A percentile compares a stretch with the other conserved stretches of the same genome.
Conservation (phyloP, 2,888 invertebrate genomes). For the Drosophila atripex region DNA sequence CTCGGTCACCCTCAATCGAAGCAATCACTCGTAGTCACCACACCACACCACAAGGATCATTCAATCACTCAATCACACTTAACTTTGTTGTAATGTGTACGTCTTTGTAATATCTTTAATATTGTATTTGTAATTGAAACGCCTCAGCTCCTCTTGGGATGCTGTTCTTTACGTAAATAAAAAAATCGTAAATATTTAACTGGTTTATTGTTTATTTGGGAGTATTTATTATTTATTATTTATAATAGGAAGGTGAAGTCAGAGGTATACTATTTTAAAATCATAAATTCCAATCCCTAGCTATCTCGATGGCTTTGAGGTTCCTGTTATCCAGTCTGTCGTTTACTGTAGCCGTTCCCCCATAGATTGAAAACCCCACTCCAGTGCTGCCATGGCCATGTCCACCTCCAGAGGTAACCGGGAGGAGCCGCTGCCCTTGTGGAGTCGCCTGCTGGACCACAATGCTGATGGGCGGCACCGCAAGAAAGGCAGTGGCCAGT, state of each 20-base stretch:
- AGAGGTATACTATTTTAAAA: too few species aligned
- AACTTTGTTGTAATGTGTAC: constrained; percentile 52
- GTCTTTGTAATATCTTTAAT: constrained; percentile 67
- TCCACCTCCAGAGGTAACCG: neutral
- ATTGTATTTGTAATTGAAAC: constrained; percentile 64
- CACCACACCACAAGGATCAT: constrained; percentile 13
- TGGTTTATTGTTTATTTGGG: constrained; percentile 22
- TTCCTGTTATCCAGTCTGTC: neutral
- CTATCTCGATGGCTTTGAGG: neutral
- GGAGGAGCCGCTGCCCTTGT: constrained; percentile 53
- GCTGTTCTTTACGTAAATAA: constrained; percentile 40
- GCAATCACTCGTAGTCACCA: constrained; percentile 42
- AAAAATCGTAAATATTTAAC: constrained; percentile 59
- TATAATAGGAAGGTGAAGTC: neutral
- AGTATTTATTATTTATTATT: neutral
- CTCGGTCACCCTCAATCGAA: constrained; percentile 31
- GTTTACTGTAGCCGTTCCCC: neutral
- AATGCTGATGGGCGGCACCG: constrained; percentile 59
- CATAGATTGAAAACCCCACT: neutral
- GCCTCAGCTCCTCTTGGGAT: neutral
- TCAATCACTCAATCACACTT: constrained; percentile 31
- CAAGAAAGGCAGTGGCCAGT: constrained; percentile 79
- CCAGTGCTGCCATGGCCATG: neutral
- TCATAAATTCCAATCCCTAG: too few species aligned
- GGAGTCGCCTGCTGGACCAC: constrained; percentile 73